Base-by-base conservation (phyloP, 2,888 invertebrate genomes). In the Mimas tiliae region DNA sequence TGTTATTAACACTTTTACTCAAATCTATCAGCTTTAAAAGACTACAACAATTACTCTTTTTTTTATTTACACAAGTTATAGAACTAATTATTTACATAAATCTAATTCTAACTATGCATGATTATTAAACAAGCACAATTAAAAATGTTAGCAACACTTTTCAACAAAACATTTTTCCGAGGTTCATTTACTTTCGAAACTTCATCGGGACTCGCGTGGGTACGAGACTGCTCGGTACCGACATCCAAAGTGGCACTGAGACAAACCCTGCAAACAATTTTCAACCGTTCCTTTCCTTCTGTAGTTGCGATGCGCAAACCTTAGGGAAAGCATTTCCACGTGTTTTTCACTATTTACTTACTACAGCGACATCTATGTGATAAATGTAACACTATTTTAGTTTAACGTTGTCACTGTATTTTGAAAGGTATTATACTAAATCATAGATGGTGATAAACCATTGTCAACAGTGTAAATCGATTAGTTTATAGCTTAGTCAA, bases 161-260 rank as follows among this genome's bases (percentile, higher is more conserved):
- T 51, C 62, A 62, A 53, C 33, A 55, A 33, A 55, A 62, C 62
- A 62, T 71, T 73, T 74, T 73, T 69, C 66, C 72, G 70, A 77
- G 64, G 72, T 73, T 66, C 75, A 65, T 73, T 77, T 79, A 79
- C 48, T 72, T 75, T 80, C 89, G 90, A 77, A 90, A 91, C 87
- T 85, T 90, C 81, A 50, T 70, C 70, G 69, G 65, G 55, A 67
- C 72, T 65, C 70, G 70, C 71, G 69, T 70, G 70, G 64, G 66
- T 68, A 68, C 70, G 71, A 74, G 72, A 78, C 84, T 74, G 70
- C 84, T 81, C 76, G 80, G 71, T 75, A 73, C 75, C 85, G 80
- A 78, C 83, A 83, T 77, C 81, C 81, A 83, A 85, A 81, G 84
- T 86, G 79, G 82, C 80, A 92, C 92, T 92, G 87, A 87, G 75